Percentiles rank a stretch among this genome's conserved stretches.
These are phyloP conservation scores for Aphidoletes aphidimyza DNA, from an alignment of 2,888 invertebrate species.

Conservation along the genomic window DNA sequence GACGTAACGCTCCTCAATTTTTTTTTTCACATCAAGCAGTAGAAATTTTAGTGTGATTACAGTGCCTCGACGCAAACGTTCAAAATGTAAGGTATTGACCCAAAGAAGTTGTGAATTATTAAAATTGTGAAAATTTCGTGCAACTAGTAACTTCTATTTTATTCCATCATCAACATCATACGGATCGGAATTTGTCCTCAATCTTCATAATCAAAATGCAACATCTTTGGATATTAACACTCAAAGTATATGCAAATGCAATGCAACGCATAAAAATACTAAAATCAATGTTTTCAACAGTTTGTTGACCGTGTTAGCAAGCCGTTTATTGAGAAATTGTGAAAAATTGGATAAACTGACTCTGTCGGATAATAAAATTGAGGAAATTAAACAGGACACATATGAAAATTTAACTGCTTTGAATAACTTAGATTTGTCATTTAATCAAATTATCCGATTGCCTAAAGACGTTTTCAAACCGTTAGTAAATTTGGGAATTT, in stretches of 20 bases:
- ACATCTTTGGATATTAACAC: neutral
- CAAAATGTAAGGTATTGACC: conserved; percentile 42
- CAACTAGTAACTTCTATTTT: conserved; percentile 9
- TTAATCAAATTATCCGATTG: neutral
- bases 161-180: conserved; percentile 9
- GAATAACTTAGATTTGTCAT: neutral
- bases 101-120: conserved; percentile 38
- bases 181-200: neutral
- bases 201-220: conserved; percentile 5
- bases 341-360: neutral
- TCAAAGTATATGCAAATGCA: neutral
- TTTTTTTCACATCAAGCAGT: conserved; percentile 29
- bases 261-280: neutral
- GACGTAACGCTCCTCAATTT: conserved; percentile 27
- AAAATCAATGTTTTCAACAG: conserved; percentile 1
- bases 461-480: neutral
- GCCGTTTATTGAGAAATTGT: neutral
- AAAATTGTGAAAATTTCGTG: conserved; percentile 33
- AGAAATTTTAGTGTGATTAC: conserved; percentile 37
- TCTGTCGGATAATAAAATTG: conserved; percentile 2
- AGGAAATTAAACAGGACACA: neutral
- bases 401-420: neutral
- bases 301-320: neutral
- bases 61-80: conserved; percentile 50
- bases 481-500: neutral